Conservation (phyloP, 37 sponge, comb jelly and placozoan genomes). For the Aplysina aerophoba region DNA sequence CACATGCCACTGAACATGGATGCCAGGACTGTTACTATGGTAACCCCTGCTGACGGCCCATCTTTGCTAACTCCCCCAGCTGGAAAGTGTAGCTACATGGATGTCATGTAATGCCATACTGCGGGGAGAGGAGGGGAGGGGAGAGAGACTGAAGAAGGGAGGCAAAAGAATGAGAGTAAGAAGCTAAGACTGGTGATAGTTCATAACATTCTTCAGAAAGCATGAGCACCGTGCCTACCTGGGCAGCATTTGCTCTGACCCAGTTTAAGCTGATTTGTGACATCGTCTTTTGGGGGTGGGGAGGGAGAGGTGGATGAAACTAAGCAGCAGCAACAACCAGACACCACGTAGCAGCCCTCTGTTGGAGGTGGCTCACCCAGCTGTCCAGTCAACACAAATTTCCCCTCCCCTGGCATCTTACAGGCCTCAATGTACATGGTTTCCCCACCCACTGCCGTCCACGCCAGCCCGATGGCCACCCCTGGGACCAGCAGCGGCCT, state of each 20-base stretch:
- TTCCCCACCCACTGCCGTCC: conserved; percentile 90
- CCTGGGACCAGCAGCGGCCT: conserved; percentile 72
- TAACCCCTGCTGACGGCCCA: conserved; percentile 90
- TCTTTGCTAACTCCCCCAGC: conserved; percentile 95
- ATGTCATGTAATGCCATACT: conserved; percentile 72
- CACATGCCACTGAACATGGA: conserved; percentile 82
- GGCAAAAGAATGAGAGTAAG: not conserved
- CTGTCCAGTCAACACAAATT: conserved; percentile 83
- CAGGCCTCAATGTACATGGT: conserved; percentile 88
- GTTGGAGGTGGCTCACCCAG: conserved; percentile 49
- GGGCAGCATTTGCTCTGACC: conserved; percentile 70
- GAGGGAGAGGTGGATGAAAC: not conserved
- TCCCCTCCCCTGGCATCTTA: conserved; percentile 85
- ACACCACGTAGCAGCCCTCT: not conserved
- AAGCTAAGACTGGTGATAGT: no score
- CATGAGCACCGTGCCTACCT: conserved; percentile 21
- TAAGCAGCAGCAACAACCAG: not conserved
- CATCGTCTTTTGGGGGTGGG: conserved; percentile 46
- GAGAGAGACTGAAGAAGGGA: not conserved
- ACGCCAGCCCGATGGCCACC: conserved; percentile 88
- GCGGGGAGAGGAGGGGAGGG: not conserved
- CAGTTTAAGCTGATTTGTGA: conserved; percentile 85
- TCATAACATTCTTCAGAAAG: no score
- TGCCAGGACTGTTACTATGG: conserved; percentile 75
- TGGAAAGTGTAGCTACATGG: conserved; percentile 92